A percentile compares a stretch with the other conserved stretches of the same genome.
Conservation (phyloP, 2,797 vertebrate species). For the Microchirus variegatus region DNA sequence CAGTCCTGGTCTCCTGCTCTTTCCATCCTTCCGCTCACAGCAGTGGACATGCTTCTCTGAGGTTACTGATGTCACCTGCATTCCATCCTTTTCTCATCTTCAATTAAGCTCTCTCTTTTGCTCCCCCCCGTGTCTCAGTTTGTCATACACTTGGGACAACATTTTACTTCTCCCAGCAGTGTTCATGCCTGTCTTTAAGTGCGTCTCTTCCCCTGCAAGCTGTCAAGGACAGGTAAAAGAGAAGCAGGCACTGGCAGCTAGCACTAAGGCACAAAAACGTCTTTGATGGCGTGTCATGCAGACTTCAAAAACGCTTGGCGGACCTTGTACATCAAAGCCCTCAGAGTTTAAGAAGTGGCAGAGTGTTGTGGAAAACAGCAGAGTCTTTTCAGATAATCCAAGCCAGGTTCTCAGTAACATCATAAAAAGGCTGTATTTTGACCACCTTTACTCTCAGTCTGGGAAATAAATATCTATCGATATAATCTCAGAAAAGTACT, state of each 20-base stretch:
- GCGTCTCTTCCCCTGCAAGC: slow-evolving; percentile 43
- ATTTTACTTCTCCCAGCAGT: slow-evolving; percentile 4
- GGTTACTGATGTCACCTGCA: slow-evolving; percentile 37
- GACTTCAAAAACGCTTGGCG: slow-evolving; percentile 51
- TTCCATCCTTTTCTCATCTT: slow-evolving; percentile 26
- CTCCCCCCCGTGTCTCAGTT: neutral
- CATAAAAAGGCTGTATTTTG: neutral
- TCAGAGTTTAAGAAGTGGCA: slow-evolving; percentile 26
- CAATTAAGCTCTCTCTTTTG: slow-evolving; percentile 13
- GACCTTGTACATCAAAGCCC: slow-evolving; percentile 59
- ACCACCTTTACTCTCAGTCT: no score
- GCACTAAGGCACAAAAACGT: slow-evolving; percentile 37
- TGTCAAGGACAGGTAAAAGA: slow-evolving; percentile 62
- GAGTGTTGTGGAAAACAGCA: slow-evolving; percentile 18
- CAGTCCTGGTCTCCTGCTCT: neutral
- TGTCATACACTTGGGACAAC: slow-evolving; percentile 9
- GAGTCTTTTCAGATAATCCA: slow-evolving; percentile 29
- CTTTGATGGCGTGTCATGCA: slow-evolving; percentile 56
- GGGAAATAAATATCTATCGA: no score
- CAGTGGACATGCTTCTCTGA: slow-evolving; percentile 15
- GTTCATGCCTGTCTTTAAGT: slow-evolving; percentile 42
- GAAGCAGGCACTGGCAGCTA: slow-evolving; percentile 44
- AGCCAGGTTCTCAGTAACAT: slow-evolving; percentile 11
- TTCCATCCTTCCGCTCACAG: slow-evolving; percentile 22
- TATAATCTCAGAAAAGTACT: no score